Conservation (phyloP, 2,888 invertebrate species). For the Ormyrus rosae region DNA sequence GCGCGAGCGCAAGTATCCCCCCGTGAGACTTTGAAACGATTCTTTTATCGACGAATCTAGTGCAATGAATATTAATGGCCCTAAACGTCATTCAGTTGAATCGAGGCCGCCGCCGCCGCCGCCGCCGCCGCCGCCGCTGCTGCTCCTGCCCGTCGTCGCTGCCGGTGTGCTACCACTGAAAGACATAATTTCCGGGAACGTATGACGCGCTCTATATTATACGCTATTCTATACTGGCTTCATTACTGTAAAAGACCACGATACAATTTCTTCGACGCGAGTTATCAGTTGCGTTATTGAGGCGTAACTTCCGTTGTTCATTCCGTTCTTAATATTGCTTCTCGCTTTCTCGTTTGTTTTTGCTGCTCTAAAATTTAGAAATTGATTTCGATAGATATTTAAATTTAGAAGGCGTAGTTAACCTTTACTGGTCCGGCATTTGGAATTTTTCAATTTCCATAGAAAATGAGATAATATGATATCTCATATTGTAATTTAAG, state of each 20-base stretch:
- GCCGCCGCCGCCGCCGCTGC: constrained; percentile 43
- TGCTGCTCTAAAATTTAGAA: too few relatives aligned
- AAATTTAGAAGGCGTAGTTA: too few relatives aligned
- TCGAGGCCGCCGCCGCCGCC: constrained; percentile 45
- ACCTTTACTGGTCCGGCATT: too few relatives aligned
- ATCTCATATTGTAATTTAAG: too few relatives aligned
- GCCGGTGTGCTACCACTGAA: constrained; percentile 10
- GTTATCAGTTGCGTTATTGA: constrained; percentile 22
- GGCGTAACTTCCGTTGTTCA: background rate
- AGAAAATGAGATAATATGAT: too few relatives aligned
- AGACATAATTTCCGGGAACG: constrained; percentile 55
- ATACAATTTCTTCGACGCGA: constrained; percentile 11
- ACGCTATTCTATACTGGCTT: constrained; percentile 19
- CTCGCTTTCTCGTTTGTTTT: too few relatives aligned
- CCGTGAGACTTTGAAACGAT: constrained; percentile 47
- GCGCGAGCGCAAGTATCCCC: background rate
- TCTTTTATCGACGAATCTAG: constrained; percentile 63
- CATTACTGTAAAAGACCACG: constrained; percentile 26
- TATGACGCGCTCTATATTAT: constrained; percentile 42
- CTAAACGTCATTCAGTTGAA: constrained; percentile 46
- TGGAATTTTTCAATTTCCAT: too few relatives aligned
- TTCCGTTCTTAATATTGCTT: too few relatives aligned
- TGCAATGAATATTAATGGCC: constrained; percentile 67
- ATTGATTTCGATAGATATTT: too few relatives aligned
- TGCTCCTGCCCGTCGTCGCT: background rate